Percentiles rank a stretch among this genome's conserved stretches.
phyloP scores from a whole-genome alignment of 2,113 vertebrate species.

The Microcebus griseorufus region DNA sequence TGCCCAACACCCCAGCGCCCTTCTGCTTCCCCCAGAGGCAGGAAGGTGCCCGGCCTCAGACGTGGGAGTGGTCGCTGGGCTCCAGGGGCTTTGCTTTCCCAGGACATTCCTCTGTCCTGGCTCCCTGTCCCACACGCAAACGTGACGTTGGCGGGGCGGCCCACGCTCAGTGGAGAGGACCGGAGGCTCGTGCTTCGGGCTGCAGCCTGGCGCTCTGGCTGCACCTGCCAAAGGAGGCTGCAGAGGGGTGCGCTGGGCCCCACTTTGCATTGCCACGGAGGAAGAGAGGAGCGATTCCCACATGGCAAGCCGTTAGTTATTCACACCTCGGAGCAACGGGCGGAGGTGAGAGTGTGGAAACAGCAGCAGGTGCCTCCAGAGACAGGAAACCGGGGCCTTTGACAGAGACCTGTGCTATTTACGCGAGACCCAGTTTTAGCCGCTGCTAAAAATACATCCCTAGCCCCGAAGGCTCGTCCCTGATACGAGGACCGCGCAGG shows the following conservation, averaged over 20 bases:
- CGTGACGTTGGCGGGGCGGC: background rate
- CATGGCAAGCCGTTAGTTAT: background rate
- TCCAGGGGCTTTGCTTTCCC: background rate
- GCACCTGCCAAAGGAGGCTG: background rate
- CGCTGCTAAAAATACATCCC: conserved; percentile 70
- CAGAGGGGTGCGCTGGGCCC: background rate
- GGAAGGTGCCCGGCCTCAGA: background rate
- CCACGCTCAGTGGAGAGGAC: background rate
- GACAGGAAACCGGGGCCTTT: conserved; percentile 1
- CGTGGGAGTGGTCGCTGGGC: background rate
- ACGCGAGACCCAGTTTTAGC: background rate
- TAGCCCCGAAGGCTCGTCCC: conserved; percentile 34
- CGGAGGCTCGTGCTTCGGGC: background rate
- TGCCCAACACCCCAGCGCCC: accelerated
- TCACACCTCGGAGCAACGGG: background rate
- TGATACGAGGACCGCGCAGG: conserved; percentile 34
- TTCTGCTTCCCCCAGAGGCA: background rate
- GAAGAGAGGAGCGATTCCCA: background rate
- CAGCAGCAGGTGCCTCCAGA: conserved; percentile 19
- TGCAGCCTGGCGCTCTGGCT: accelerated
- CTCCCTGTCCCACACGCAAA: background rate
- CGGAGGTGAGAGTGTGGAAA: conserved; percentile 36
- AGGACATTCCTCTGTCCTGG: background rate
- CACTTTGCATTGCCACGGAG: background rate
- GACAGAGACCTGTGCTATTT: conserved; percentile 53